phyloP scores from a whole-genome alignment of 2,888 invertebrate genomes.

The Uloborus plumipes region DNA sequence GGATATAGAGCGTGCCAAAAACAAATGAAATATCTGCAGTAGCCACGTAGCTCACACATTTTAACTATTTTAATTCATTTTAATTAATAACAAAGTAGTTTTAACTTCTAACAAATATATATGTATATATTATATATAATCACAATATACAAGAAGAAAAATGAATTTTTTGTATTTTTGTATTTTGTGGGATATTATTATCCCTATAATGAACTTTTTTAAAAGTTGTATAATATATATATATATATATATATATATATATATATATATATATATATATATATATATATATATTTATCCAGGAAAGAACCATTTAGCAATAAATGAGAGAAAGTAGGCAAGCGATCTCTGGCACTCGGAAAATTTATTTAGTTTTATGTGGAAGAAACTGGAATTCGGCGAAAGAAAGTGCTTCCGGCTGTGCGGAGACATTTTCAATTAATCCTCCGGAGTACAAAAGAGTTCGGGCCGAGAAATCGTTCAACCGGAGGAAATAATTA shows the following conservation, averaged over 20 bases:
- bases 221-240: too few species aligned
- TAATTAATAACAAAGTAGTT: too few species aligned
- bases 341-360: not conserved
- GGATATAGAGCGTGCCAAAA: too few species aligned
- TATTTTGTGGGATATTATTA: too few species aligned
- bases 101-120: slow-evolving; percentile 1
- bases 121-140: slow-evolving; percentile 13
- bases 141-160: too few species aligned
- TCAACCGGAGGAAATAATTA: slow-evolving; percentile 54
- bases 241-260: slow-evolving; percentile 15
- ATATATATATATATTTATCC: slow-evolving; percentile 4
- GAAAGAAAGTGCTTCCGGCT: slow-evolving; percentile 31
- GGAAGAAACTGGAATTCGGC: not conserved
- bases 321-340: too few species aligned
- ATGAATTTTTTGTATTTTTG: too few species aligned
- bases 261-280: slow-evolving; percentile 15
- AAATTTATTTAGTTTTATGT: slow-evolving; percentile 38
- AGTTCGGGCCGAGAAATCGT: slow-evolving; percentile 37
- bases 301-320: not conserved
- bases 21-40: too few species aligned
- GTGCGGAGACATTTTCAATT: slow-evolving; percentile 54
- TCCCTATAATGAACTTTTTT: too few species aligned
- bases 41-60: too few species aligned
- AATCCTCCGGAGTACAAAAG: slow-evolving; percentile 44
- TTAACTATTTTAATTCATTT: too few species aligned